Evolutionary conservation across 2,888 invertebrate genomes (phyloP).

Genomic region (Dryocosmus kuriphilus): DNA sequence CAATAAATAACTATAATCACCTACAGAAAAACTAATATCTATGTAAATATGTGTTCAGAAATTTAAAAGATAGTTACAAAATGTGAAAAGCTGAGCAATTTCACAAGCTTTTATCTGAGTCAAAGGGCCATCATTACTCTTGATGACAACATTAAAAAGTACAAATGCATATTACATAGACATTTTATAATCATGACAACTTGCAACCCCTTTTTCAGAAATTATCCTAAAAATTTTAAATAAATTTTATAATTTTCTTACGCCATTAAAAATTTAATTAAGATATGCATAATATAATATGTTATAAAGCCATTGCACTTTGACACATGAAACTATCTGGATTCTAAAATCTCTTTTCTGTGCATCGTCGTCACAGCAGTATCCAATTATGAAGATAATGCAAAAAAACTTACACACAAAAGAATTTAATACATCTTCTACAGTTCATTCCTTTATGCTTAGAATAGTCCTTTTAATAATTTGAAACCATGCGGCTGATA

Average conservation of each 20-base stretch:
- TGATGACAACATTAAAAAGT: no score
- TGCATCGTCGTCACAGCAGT: background rate
- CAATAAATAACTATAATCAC: background rate
- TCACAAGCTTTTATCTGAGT: no score
- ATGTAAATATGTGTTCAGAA: no score
- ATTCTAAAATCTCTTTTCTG: background rate
- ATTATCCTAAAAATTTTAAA: background rate
- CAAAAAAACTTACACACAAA: background rate
- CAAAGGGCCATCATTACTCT: no score
- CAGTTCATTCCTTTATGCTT: conserved; percentile 1
- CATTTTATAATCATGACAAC: no score
- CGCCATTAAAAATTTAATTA: background rate
- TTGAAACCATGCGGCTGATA: background rate
- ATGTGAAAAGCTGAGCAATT: no score
- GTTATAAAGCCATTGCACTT: background rate
- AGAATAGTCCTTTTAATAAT: background rate
- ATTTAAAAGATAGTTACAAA: no score
- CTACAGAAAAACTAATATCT: no score
- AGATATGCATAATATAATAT: background rate
- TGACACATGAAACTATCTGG: conserved; percentile 25
- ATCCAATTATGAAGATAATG: conserved; percentile 21
- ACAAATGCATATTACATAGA: no score
- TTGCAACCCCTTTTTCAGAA: no score
- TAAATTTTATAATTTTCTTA: background rate
- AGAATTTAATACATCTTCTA: conserved; percentile 16